phyloP scores from a whole-genome alignment of 92 coral and sea anemone genomes.

The Metridium senile region DNA sequence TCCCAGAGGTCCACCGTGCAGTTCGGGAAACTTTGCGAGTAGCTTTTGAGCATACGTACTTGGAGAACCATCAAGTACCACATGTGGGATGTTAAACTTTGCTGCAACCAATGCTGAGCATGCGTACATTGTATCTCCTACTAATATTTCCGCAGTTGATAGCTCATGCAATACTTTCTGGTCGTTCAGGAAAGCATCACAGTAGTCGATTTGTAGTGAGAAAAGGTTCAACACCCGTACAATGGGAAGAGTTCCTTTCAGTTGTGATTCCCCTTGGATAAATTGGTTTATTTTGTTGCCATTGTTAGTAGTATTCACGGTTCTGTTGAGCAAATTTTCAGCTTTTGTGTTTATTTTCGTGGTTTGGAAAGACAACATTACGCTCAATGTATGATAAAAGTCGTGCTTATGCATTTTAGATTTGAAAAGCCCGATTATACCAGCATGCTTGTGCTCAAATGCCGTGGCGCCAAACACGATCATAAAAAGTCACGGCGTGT shows the following conservation, averaged over 20 bases:
- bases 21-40: not conserved
- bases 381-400: too few relatives aligned
- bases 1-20: not conserved
- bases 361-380: too few relatives aligned
- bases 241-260: not conserved
- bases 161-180: slow-evolving; percentile 17
- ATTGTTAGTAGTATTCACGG: not conserved
- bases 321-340: too few relatives aligned
- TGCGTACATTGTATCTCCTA: slow-evolving; percentile 47
- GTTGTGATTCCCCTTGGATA: not conserved
- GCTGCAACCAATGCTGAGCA: slow-evolving; percentile 56
- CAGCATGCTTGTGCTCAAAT: too few relatives aligned
- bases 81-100: slow-evolving; percentile 54
- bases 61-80: slow-evolving; percentile 26
- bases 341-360: too few relatives aligned
- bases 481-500: too few relatives aligned
- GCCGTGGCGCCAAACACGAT: too few relatives aligned
- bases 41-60: not conserved
- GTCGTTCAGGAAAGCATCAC: slow-evolving; percentile 29
- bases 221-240: not conserved
- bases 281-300: not conserved
- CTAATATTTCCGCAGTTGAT: slow-evolving; percentile 42
- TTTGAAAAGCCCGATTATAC: too few relatives aligned
- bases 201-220: slow-evolving; percentile 5
- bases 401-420: too few relatives aligned